These are phyloP conservation scores for Leuciscus waleckii DNA, from an alignment of 2,797 vertebrate species.

Conservation along the genomic window DNA sequence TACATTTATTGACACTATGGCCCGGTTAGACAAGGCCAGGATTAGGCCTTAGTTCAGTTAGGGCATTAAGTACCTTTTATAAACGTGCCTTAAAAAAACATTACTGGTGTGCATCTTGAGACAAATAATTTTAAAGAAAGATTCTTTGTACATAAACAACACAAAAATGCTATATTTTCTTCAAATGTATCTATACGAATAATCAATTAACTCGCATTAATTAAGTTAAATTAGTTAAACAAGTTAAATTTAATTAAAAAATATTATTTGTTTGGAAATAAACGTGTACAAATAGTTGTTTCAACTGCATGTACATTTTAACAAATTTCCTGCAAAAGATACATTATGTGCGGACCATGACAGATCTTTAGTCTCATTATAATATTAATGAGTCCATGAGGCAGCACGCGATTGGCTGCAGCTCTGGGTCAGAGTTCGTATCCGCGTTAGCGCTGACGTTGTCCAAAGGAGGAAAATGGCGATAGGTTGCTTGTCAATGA, in stretches of 20 bases:
- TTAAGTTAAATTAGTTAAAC: too few species aligned
- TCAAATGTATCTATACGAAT: background rate
- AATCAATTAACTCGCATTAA: background rate
- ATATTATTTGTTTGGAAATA: background rate
- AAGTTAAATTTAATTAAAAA: background rate
- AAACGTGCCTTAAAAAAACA: too few species aligned
- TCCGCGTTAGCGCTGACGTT: slow-evolving; percentile 80
- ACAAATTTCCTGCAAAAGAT: background rate
- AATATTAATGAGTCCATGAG: slow-evolving; percentile 54
- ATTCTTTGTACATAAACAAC: background rate
- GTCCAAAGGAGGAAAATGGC: slow-evolving; percentile 80
- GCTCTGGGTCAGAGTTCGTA: slow-evolving; percentile 68
- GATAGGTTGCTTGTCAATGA: slow-evolving; percentile 65
- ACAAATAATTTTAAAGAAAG: background rate
- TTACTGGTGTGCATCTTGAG: too few species aligned
- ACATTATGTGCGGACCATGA: background rate
- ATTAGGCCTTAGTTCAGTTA: too few species aligned
- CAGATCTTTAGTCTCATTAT: background rate
- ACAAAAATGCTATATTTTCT: background rate
- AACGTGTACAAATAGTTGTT: background rate
- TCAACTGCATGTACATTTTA: background rate
- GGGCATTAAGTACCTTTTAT: too few species aligned
- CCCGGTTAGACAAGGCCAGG: too few species aligned
- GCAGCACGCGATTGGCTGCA: slow-evolving; percentile 73
- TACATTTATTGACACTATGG: too few species aligned